Evolutionary conservation across 1,140 invertebrate species (phyloP).

Genomic region (Brachionus asplanchnoidis): DNA sequence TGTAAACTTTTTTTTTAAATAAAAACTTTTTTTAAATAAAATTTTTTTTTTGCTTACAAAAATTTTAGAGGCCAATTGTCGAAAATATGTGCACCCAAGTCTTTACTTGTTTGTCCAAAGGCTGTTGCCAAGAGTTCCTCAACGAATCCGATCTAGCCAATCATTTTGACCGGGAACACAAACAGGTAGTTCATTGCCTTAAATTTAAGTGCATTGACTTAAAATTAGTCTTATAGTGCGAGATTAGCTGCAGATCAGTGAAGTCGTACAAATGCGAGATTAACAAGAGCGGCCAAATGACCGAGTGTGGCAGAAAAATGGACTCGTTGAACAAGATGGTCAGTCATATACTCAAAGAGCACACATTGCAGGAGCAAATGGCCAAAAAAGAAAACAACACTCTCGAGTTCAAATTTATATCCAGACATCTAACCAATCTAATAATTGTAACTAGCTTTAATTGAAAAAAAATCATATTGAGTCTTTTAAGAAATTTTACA

Average conservation of each 20-base stretch:
- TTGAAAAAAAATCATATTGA: no score
- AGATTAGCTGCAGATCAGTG: neutral
- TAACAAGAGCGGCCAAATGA: neutral
- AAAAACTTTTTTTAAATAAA: neutral
- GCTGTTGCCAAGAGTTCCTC: neutral
- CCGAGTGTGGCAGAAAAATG: neutral
- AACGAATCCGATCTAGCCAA: neutral
- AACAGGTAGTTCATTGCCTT: neutral
- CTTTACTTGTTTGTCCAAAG: neutral
- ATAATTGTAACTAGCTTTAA: neutral
- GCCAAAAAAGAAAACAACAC: neutral
- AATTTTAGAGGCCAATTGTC: neutral
- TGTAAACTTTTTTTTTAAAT: neutral
- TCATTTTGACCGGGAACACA: neutral
- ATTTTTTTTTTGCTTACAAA: neutral
- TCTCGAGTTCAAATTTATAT: neutral
- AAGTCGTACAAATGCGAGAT: neutral
- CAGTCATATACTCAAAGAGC: slow-evolving; percentile 6
- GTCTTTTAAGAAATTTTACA: no score
- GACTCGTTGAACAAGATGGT: neutral
- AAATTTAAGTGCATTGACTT: neutral
- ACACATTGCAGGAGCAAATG: neutral
- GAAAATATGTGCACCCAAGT: neutral
- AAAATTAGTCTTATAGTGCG: neutral
- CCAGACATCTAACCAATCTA: neutral